Evolutionary conservation across 1,140 invertebrate genomes (phyloP), one percentile per base, ranked within the genome.

Genomic region (Ceratina japonica): DNA sequence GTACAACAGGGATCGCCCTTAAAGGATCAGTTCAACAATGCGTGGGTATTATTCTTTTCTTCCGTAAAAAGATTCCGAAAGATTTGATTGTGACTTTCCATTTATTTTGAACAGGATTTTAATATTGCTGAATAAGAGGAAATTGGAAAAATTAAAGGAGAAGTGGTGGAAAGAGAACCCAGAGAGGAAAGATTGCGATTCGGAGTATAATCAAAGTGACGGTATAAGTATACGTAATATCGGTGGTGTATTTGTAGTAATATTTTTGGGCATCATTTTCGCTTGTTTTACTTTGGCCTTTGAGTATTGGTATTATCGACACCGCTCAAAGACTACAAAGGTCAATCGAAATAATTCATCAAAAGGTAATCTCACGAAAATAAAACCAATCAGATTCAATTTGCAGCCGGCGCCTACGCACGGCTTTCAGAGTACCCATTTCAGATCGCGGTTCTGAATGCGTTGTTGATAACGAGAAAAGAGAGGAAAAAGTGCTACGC

Each of bases 201-300:
- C 97, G 86, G 94, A 96, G 61, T 97, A 98, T 74, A 96, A 98
- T 89, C 97, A 99, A 90, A 97, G 96, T 18, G 98, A 98, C 86
- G 98, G 98, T 54, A 99, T 99, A 87, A 98, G 97, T 75, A 99
- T 99, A 81, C 95, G 98, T 84, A 99, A 99, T 90, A 99, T 99
- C 80, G 98, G 98, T 58, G 98, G 98, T 0, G 98, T 99, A 0
- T 99, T 99, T 88, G 98, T 99, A 62, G 97, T 98, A 0, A 98
- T 99, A 81, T 97, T 98, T 85, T 97, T 98, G 66, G 98, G 98
- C 0, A 98, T 99, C 59, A 96, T 96, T 0, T 93, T 98, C 86
- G 97, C 98, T 13, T 97, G 98, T 84, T 91, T 99, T 37, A 98
- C 98, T 0, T 92, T 99, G n/a, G 96, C 95, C 0, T 95, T 98